Evolutionary conservation across 2,888 invertebrate genomes (phyloP), one percentile per base, ranked within the genome.

Genomic region (Auanema sp.): DNA sequence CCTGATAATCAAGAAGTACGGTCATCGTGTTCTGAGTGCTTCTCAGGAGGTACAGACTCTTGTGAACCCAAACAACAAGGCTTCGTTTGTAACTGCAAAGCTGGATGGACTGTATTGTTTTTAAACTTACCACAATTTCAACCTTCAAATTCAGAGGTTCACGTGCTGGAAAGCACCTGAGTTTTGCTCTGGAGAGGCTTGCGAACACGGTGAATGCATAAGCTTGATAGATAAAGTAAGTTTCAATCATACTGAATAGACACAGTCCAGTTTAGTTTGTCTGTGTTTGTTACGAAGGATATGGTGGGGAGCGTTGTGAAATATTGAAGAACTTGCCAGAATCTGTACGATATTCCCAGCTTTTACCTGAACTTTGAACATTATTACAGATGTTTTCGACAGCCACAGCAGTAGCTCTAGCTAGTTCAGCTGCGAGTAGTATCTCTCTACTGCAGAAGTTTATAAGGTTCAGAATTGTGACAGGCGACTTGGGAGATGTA

Each of bases 101-200:
- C n/a, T 16, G 56, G 56, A 43, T 56, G 56, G 56, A 41, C 56
- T 10, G 56, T 56, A 47, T 47, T 12, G 43, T 43, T 43, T n/a
- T 43, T 43, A 43, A 43, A 12, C 43, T 12, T 12, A 43, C 47
- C 10, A 47, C 21, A 47, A 10, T 6, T 21, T 5, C 10, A 18
- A 5, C 3, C 16, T 5, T 47, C 47, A 18, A 16, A 5, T 21
- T 21, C 42, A 56, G 56, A 42, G 43, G 21, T 42, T 42, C n/a
- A 56, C 56, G 3, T 56, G 56, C 21, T 56, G 42, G 40, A 24
- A 18, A 43, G 12, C 56, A 2, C 56, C 42, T 11, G 21, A 56
- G 12, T 11, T 56, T 3, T 56, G 56, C 33, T 8, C 3, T 33
- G 33, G 8, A 33, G 8, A 33, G 8, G 3, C 33, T 33, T 33